Percentiles rank a stretch among this genome's conserved stretches.
phyloP scores from a whole-genome alignment of 1,140 invertebrate genomes.

The Melitaea cinxia region DNA sequence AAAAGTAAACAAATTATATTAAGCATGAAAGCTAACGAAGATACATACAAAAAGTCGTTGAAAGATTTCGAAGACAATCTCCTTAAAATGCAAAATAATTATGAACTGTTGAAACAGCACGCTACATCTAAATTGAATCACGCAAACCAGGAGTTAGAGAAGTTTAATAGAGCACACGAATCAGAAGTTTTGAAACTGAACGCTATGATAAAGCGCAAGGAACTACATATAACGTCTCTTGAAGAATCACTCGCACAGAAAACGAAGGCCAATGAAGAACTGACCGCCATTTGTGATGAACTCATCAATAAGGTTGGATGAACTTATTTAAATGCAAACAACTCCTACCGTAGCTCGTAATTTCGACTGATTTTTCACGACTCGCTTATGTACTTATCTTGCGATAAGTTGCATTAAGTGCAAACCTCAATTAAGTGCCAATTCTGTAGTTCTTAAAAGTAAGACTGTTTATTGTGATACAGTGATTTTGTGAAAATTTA shows the following conservation, averaged over 20 bases:
- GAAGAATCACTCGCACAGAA: slow-evolving; percentile 88
- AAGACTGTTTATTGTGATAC: slow-evolving; percentile 45
- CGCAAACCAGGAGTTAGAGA: slow-evolving; percentile 86
- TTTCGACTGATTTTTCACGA: slow-evolving; percentile 46
- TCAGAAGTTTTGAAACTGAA: slow-evolving; percentile 87
- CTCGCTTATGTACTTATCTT: slow-evolving; percentile 59
- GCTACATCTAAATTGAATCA: slow-evolving; percentile 76
- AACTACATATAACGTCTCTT: slow-evolving; percentile 86
- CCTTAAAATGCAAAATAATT: slow-evolving; percentile 75
- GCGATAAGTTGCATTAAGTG: slow-evolving; percentile 63
- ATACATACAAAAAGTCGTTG: slow-evolving; percentile 66
- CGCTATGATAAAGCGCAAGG: slow-evolving; percentile 88
- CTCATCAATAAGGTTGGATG: slow-evolving; percentile 84
- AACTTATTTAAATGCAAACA: slow-evolving; percentile 41
- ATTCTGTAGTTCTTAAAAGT: slow-evolving; percentile 35
- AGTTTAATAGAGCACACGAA: slow-evolving; percentile 83
- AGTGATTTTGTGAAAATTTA: background rate
- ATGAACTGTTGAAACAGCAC: slow-evolving; percentile 75
- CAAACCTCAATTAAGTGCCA: slow-evolving; percentile 49
- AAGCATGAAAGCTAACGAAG: slow-evolving; percentile 74
- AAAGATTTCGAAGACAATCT: slow-evolving; percentile 71
- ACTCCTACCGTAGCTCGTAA: slow-evolving; percentile 48
- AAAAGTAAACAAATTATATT: slow-evolving; percentile 77
- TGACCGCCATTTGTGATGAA: slow-evolving; percentile 91
- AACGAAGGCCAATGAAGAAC: slow-evolving; percentile 87